Conservation (phyloP, 2,797 vertebrate species). For the Epinephelus coioides region DNA sequence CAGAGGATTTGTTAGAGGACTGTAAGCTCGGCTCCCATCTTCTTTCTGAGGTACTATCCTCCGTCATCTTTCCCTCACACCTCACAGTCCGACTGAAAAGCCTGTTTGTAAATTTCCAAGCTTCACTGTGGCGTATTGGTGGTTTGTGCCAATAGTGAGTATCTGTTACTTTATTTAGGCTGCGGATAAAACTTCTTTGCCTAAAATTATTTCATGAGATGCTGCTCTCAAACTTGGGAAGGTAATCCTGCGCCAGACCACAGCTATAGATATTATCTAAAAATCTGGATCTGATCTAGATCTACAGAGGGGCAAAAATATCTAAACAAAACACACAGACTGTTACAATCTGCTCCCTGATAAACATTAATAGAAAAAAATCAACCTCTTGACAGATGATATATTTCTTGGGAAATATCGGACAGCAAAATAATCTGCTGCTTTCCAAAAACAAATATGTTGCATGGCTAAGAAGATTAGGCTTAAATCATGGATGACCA, state of each 20-base stretch:
- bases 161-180: conserved; percentile 36
- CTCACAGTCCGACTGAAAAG: conserved; percentile 39
- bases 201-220: conserved; percentile 20
- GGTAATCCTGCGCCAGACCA: conserved; percentile 20
- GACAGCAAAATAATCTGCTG: conserved; percentile 47
- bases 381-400: conserved; percentile 28
- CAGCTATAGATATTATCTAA: conserved; percentile 9
- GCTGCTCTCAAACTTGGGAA: conserved; percentile 43
- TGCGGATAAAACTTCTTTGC: conserved; percentile 17
- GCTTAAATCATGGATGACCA: conserved; percentile 37
- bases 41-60: conserved; percentile 59
- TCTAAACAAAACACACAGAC: background rate
- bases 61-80: conserved; percentile 48
- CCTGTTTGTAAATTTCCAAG: conserved; percentile 48
- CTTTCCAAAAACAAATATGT: conserved; percentile 38
- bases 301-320: background rate
- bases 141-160: conserved; percentile 39
- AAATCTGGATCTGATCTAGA: conserved; percentile 26
- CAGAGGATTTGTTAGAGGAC: conserved; percentile 56
- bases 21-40: conserved; percentile 45
- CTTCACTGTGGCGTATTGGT: conserved; percentile 18
- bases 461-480: conserved; percentile 56
- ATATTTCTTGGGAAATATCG: conserved; percentile 40
- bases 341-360: conserved; percentile 22
- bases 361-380: conserved; percentile 35